These are phyloP conservation scores for Phasianus colchicus DNA, from an alignment of 2,113 vertebrate species.

Conservation along the genomic window DNA sequence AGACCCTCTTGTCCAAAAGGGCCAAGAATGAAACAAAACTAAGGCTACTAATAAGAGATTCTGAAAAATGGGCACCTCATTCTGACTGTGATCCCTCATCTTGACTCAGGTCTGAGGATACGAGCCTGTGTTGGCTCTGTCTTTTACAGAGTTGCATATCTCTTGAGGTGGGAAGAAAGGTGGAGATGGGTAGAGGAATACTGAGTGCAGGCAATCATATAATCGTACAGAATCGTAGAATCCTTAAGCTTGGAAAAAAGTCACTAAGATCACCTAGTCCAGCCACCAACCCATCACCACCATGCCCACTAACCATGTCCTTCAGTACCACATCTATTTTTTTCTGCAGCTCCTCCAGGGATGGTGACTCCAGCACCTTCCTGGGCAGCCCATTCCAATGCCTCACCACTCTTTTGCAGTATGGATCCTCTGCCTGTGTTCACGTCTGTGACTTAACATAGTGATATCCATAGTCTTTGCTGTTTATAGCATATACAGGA, in stretches of 20 bases:
- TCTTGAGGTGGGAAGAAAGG: neutral
- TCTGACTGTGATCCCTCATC: neutral
- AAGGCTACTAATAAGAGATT: neutral
- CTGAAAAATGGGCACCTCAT: neutral
- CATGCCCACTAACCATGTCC: too few species aligned
- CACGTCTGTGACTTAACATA: accelerated
- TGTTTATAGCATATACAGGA: accelerated
- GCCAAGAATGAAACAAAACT: neutral
- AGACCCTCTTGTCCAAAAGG: neutral
- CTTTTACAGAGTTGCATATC: accelerated
- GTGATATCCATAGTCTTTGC: neutral
- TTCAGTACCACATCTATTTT: too few species aligned
- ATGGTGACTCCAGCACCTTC: too few species aligned
- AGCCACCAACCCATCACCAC: too few species aligned
- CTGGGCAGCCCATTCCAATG: too few species aligned
- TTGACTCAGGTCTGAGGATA: neutral
- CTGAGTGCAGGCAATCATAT: neutral
- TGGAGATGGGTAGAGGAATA: neutral
- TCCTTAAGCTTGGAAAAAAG: too few species aligned
- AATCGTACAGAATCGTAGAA: neutral
- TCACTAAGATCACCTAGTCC: too few species aligned
- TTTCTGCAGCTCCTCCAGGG: too few species aligned
- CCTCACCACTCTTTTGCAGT: neutral
- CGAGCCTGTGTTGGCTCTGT: neutral
- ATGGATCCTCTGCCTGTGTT: neutral